Evolutionary conservation across 2,113 vertebrate species (phyloP).

Genomic region (Stigmatopora argus): DNA sequence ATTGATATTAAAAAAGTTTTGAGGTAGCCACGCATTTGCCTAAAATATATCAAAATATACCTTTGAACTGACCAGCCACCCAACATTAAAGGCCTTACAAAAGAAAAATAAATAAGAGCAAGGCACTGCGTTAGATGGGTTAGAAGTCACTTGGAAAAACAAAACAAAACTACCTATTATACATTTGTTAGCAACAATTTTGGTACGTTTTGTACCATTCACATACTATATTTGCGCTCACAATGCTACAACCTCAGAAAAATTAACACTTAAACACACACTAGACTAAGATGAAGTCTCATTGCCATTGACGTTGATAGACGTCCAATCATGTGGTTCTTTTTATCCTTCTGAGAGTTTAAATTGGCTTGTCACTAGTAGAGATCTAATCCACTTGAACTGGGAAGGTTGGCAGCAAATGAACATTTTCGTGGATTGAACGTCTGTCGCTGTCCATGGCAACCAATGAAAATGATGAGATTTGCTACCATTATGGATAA

Average conservation of each 20-base stretch:
- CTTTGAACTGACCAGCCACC: slow-evolving; percentile 33
- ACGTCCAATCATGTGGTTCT: no score
- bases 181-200: slow-evolving; percentile 34
- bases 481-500: not conserved
- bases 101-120: slow-evolving; percentile 50
- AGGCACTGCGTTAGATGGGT: slow-evolving; percentile 52
- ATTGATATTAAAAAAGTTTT: slow-evolving; percentile 32
- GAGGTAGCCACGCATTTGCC: slow-evolving; percentile 60
- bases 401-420: no score
- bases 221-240: slow-evolving; percentile 24
- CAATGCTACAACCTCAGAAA: slow-evolving; percentile 22
- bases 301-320: no score
- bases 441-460: no score
- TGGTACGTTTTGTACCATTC: slow-evolving; percentile 6
- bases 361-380: no score
- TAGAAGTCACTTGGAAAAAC: slow-evolving; percentile 45
- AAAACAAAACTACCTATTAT: not conserved
- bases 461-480: not conserved
- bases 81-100: slow-evolving; percentile 50
- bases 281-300: slow-evolving; percentile 1
- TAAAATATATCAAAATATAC: slow-evolving; percentile 38
- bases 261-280: slow-evolving; percentile 9
- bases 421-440: no score
- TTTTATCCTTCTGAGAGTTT: no score
- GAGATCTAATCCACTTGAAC: no score